These are phyloP conservation scores for Mycalesis mineus DNA, from an alignment of 2,888 invertebrate species.

Conservation along the genomic window DNA sequence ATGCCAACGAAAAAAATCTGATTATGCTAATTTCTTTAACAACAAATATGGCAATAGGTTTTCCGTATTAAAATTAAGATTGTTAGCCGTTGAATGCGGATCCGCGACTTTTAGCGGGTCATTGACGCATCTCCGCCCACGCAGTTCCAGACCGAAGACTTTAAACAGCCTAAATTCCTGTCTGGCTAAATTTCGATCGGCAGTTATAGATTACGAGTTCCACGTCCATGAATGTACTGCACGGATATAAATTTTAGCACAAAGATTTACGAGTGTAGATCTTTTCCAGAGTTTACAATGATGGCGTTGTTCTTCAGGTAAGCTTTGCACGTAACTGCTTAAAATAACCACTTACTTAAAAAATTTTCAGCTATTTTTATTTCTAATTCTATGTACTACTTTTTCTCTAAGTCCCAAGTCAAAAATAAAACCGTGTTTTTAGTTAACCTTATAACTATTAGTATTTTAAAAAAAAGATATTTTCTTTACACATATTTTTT, in stretches of 20 bases:
- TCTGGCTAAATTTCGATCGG: constrained; percentile 24
- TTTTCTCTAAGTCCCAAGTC: too few relatives aligned
- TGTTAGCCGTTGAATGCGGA: constrained; percentile 61
- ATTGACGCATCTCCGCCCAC: constrained; percentile 75
- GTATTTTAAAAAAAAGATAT: too few relatives aligned
- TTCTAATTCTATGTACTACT: too few relatives aligned
- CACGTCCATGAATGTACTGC: constrained; percentile 8
- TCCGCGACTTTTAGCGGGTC: constrained; percentile 73
- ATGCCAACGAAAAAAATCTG: neutral
- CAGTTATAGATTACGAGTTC: constrained; percentile 18
- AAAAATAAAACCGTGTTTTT: too few relatives aligned
- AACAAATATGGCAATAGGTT: constrained; percentile 6
- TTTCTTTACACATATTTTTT: too few relatives aligned
- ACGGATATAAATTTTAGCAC: constrained; percentile 4
- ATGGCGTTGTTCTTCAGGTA: neutral
- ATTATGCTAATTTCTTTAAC: neutral
- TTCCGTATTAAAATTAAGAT: constrained; percentile 22
- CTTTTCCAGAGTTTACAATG: neutral
- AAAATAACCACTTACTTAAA: too few relatives aligned
- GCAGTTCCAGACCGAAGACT: constrained; percentile 52
- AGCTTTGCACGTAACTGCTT: too few relatives aligned
- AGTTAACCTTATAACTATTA: too few relatives aligned
- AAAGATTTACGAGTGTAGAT: neutral
- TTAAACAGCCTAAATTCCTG: constrained; percentile 33
- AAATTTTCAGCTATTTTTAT: too few relatives aligned